Conservation (phyloP, 2,888 invertebrate genomes). For the Dione vanillae region DNA sequence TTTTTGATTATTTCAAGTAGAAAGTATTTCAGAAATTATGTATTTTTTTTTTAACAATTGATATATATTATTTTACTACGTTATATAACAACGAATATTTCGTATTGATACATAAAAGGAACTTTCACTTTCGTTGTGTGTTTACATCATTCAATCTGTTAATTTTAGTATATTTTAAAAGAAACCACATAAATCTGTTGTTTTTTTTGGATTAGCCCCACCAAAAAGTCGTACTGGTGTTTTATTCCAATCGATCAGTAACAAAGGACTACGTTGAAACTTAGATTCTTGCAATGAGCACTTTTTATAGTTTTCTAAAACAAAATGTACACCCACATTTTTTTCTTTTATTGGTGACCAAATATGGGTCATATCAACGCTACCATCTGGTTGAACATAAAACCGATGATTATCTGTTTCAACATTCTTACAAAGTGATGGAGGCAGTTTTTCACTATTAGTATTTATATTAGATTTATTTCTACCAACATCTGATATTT, state of each 20-base stretch:
- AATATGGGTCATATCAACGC: conserved; percentile 67
- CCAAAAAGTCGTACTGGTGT: conserved; percentile 88
- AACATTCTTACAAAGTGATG: conserved; percentile 71
- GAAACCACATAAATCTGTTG: conserved; percentile 84
- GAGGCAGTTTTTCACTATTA: conserved; percentile 54
- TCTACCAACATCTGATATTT: conserved; percentile 69
- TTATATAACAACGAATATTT: too few relatives aligned
- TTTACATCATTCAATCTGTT: too few relatives aligned
- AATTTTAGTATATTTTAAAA: conserved; percentile 60
- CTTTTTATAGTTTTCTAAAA: conserved; percentile 70
- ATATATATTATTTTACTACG: too few relatives aligned
- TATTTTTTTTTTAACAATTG: neutral
- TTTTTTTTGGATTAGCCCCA: conserved; percentile 85
- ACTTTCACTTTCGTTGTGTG: too few relatives aligned
- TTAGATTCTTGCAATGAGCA: conserved; percentile 67
- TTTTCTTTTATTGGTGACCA: conserved; percentile 65
- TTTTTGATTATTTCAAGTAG: neutral
- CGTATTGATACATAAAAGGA: too few relatives aligned
- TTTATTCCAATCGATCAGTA: conserved; percentile 86
- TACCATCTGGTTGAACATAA: conserved; percentile 71
- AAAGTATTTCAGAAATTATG: neutral
- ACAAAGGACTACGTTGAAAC: conserved; percentile 57
- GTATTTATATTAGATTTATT: conserved; percentile 66
- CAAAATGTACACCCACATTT: conserved; percentile 69
- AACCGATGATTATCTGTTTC: conserved; percentile 62